Evolutionary conservation across 2,797 vertebrate species (phyloP), one percentile per base, ranked within the genome.

Genomic region (Clarias fuscus): DNA sequence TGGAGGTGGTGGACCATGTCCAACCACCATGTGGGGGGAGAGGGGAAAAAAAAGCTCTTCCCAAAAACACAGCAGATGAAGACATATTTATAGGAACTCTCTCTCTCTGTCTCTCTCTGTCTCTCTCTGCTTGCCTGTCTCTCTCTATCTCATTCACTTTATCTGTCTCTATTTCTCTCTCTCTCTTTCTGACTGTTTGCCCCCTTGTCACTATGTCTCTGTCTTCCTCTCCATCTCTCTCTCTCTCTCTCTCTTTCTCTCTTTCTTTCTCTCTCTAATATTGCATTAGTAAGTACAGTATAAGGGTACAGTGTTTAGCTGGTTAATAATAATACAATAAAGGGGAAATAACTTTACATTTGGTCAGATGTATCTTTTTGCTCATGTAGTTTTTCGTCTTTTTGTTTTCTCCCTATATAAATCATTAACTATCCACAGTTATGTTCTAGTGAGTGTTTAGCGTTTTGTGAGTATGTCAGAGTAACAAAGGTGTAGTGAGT

Each of bases 1-100:
- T 85, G 83, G 71, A 80, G 77, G 78, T 84, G 72, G 78, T 89
- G 87, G 75, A 88, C 76, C 86, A 80, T 89, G 88, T 87, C 87
- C 87, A 88, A 87, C 81, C 86, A 72, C 84, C 76, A 84, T 76
- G 68, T 58, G 33, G 59, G 33, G 78, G 37, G 14, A 4, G 7
- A 5, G 0, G 0, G 2, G 27, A 20, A 18, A 81, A 18, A 18
- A 81, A 75, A 81, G n/a, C 53, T 6, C 24, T 75, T 70, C 59
- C 82, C 73, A 40, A 80, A 86, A 85, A 86, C 81, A 72, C 43
- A 48, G 24, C 48, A 84, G 83, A 90, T 90, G 78, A 87, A 90
- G 89, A 90, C 82, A 62, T 85, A 86, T 85, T 73, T 88, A n/a
- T 79, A 75, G 14, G 22, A 64, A 20, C 43, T n/a, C 61, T 61